Conservation (phyloP, 2,113 vertebrate genomes). For the Hystrix cristata region DNA sequence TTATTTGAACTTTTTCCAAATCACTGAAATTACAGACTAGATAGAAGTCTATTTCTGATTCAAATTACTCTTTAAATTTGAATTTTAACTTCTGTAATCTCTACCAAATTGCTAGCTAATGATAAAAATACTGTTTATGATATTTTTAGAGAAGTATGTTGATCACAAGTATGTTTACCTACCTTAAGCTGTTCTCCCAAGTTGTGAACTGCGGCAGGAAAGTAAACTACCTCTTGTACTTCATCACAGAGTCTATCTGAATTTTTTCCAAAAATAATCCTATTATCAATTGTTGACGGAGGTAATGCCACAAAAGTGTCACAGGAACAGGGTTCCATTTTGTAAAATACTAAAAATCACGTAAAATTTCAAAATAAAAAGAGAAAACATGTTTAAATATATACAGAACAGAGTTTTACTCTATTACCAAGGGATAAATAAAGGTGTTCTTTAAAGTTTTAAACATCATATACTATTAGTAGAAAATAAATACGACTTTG, state of each 20-base stretch:
- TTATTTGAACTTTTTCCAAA: conserved; percentile 43
- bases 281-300: conserved; percentile 90
- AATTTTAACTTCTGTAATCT: conserved; percentile 56
- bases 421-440: conserved; percentile 27
- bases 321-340: conserved; percentile 91
- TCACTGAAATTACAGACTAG: conserved; percentile 41
- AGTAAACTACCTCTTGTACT: conserved; percentile 95
- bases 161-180: conserved; percentile 71
- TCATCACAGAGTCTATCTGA: conserved; percentile 96
- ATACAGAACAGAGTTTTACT: conserved; percentile 39
- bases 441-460: conserved; percentile 22
- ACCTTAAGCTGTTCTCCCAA: conserved; percentile 91
- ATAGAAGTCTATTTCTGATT: conserved; percentile 28
- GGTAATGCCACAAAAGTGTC: conserved; percentile 98
- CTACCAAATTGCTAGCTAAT: conserved; percentile 41
- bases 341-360: conserved; percentile 53
- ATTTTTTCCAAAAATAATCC: conserved; percentile 97
- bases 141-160: conserved; percentile 39
- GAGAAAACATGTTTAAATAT: conserved; percentile 25
- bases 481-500: conserved; percentile 24
- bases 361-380: conserved; percentile 65
- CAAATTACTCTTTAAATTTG: conserved; percentile 58
- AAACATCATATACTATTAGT: conserved; percentile 1
- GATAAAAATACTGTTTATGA: conserved; percentile 8
- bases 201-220: conserved; percentile 88